Evolutionary conservation across 2,797 vertebrate species (phyloP).

Genomic region (Naso thynnoides): DNA sequence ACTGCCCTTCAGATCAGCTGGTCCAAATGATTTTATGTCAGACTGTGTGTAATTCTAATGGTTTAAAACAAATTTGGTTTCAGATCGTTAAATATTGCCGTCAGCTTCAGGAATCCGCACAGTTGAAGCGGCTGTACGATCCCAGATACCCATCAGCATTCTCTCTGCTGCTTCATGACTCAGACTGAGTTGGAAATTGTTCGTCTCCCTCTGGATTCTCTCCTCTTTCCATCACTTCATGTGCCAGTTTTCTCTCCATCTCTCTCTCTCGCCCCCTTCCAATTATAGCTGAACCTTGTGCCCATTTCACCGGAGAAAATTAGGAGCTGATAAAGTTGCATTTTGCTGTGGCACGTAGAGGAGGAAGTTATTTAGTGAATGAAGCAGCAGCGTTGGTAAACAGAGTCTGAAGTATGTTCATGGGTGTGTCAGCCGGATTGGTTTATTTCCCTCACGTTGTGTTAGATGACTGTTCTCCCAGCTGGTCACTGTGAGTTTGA

Average conservation of each 20-base stretch:
- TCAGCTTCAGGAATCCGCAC: not conserved
- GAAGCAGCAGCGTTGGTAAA: not conserved
- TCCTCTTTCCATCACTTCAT: not conserved
- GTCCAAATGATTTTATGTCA: not conserved
- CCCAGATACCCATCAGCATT: too few species aligned
- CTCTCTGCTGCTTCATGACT: slow-evolving; percentile 3
- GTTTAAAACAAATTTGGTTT: not conserved
- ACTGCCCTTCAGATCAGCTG: not conserved
- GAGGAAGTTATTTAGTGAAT: slow-evolving; percentile 4
- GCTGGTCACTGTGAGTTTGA: not conserved
- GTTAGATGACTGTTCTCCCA: slow-evolving; percentile 6
- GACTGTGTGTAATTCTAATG: not conserved
- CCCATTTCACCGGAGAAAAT: slow-evolving; percentile 13
- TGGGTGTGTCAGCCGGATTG: slow-evolving; percentile 27
- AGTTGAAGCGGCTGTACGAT: too few species aligned
- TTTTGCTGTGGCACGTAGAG: slow-evolving; percentile 41
- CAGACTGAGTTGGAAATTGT: slow-evolving; percentile 10
- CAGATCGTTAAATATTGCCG: not conserved
- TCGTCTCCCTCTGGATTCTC: slow-evolving; percentile 8
- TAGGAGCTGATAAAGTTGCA: slow-evolving; percentile 44
- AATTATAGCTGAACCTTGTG: slow-evolving; percentile 36
- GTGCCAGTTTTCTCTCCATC: slow-evolving; percentile 22
- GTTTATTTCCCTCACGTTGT: not conserved
- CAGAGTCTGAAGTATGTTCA: slow-evolving; percentile 7
- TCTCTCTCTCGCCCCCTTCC: slow-evolving; percentile 36